A percentile compares a stretch with the other conserved stretches of the same genome.
phyloP scores from a whole-genome alignment of 2,113 vertebrate species.

The Chionodraco myersi region DNA sequence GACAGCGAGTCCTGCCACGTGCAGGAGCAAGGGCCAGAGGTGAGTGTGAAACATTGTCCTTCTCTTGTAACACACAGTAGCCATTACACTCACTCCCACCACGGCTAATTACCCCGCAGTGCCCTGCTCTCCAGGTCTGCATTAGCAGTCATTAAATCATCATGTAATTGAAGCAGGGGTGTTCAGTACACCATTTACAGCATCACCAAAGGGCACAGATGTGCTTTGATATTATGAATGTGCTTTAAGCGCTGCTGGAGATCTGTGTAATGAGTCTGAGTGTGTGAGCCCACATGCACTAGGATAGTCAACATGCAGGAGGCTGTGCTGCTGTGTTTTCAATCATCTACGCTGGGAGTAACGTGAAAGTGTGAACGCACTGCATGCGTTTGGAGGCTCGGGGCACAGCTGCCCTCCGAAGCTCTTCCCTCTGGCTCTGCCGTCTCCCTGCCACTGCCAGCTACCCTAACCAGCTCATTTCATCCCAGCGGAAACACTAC shows the following conservation, averaged over 20 bases:
- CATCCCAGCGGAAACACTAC: slow-evolving; percentile 16
- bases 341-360: slow-evolving; percentile 9
- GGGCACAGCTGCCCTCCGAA: slow-evolving; percentile 7
- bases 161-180: slow-evolving; percentile 57
- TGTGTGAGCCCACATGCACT: slow-evolving; percentile 29
- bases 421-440: slow-evolving; percentile 13
- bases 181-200: slow-evolving; percentile 59
- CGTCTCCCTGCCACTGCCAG: slow-evolving; percentile 1
- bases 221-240: slow-evolving; percentile 74
- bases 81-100: slow-evolving; percentile 35
- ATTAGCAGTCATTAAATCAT: slow-evolving; percentile 68
- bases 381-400: slow-evolving; percentile 20
- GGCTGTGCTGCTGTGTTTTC: slow-evolving; percentile 9
- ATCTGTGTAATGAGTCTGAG: slow-evolving; percentile 62
- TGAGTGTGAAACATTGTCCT: slow-evolving; percentile 77
- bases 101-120: slow-evolving; percentile 56
- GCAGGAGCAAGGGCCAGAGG: slow-evolving; percentile 96
- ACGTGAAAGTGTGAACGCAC: neutral
- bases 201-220: slow-evolving; percentile 63
- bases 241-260: slow-evolving; percentile 56
- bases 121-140: slow-evolving; percentile 56
- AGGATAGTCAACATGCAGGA: slow-evolving; percentile 5
- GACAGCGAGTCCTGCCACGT: slow-evolving; percentile 98
- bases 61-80: slow-evolving; percentile 29
- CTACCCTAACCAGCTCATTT: slow-evolving; percentile 30